Base-by-base conservation (phyloP, 2,113 vertebrate species). In the Cathartes aura region DNA sequence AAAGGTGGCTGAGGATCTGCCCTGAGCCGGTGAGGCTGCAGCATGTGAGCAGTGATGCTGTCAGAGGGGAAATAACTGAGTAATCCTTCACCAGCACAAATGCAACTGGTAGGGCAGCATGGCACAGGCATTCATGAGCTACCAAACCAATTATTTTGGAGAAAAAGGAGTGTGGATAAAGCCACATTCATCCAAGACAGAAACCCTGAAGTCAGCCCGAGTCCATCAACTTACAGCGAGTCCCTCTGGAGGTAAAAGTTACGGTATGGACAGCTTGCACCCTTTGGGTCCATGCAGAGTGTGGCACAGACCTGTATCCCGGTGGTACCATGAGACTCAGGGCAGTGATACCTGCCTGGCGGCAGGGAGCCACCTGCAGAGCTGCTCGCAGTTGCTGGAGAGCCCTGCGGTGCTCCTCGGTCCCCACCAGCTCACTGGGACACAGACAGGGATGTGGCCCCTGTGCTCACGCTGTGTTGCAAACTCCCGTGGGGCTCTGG, bases 281-380 rank as follows among this genome's bases (percentile, higher is more conserved):
- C 3, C 5, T 43, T 70, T 16, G 62, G 15, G 23, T 71, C 22
- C 19, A 15, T 11, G 38, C 21, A 36, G 34, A 82, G 8, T 12
- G n/a, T 1, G 1, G 20, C 34, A 30, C 17, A 83, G 83, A 36
- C 15, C 36, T 53, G 23, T 8, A 56, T 60, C 40, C 36, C 12
- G 12, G 36, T 4, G 16, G 8, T 58, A 40, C 1, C 0, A 1
- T 24, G 29, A 45, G 22, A 60, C 8, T 73, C 30, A 36, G 82
- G 43, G n/a, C n/a, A 63, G 19, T 5, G 12, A 36, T 29, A 30
- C 19, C 14, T 60, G 11, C 30, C 21, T 4, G 5, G 63, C 2
- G 2, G 12, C 9, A 7, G 29, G 47, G 23, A 76, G 23, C 34
- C 6, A 2, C 26, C 18, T 59, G 38, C 32, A 48, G 47, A 84